Base-by-base conservation (phyloP, 2,797 vertebrate genomes). In the Macroramphosus scolopax region DNA sequence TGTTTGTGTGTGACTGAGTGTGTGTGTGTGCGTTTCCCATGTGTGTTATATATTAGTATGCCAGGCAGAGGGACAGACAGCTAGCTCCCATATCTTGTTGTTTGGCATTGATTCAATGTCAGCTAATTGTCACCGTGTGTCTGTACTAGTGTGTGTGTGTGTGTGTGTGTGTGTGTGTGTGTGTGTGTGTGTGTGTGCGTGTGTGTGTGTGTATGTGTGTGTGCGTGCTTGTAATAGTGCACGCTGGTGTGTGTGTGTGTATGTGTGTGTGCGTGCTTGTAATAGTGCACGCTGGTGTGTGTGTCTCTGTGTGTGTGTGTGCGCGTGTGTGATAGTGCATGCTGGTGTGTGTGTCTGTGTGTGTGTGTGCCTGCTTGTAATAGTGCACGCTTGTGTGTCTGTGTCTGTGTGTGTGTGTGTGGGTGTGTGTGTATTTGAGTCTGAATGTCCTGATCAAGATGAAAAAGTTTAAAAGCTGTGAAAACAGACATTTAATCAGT, bases 51-150 rank as follows among this genome's bases (percentile, higher is more conserved):
- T 59, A 77, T 83, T 80, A 80, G 71, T 69, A 83, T 82, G 75
- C 80, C 54, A 76, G 52, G 48, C 59, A 72, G 51, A 32, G 39
- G 47, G 50, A 71, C 60, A 55, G 73, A 71, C 68, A 67, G 60
- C 67, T 32, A 69, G 58, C 59, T 77, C 72, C 68, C 78, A 73
- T 78, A 63, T 81, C 72, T 72, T 79, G 63, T 77, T 78, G 75
- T 82, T 78, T 73, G 79, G 69, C 79, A 78, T 73, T 67, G 72
- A 82, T 71, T 82, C 77, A 80, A 68, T 73, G 71, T 82, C 63
- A 68, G 69, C 64, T 78, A 81, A 83, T 80, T 81, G 71, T 80
- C 75, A 68, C 47, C 1, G 14, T 62, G 48, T 38, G 59, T 38
- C n/a, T n/a, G n/a, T n/a, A n/a, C n/a, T n/a, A n/a, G n/a, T n/a